Conservation (phyloP, 1,140 invertebrate genomes). For the Drosophila bocki region DNA sequence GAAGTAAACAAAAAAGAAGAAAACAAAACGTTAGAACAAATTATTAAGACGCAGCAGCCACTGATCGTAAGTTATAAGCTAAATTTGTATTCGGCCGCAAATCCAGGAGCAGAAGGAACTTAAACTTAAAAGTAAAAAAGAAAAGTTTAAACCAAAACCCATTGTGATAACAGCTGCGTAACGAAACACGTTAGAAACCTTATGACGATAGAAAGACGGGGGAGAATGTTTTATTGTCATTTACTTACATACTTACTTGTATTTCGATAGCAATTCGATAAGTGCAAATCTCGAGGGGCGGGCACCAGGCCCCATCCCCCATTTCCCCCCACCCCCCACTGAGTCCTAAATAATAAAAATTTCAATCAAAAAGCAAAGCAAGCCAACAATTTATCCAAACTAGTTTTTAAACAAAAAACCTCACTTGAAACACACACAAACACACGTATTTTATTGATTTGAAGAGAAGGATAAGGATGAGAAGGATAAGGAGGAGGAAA, state of each 20-base stretch:
- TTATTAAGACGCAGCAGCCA: conserved; percentile 44
- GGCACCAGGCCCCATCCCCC: conserved; percentile 5
- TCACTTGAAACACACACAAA: conserved; percentile 21
- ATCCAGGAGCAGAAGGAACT: conserved; percentile 27
- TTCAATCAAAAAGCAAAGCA: conserved; percentile 52
- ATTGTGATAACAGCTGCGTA: conserved; percentile 62
- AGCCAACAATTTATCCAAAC: conserved; percentile 62
- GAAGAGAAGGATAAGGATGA: conserved; percentile 4
- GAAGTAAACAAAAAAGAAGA: conserved; percentile 20
- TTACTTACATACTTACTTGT: conserved; percentile 50
- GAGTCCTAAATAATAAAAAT: conserved; percentile 43
- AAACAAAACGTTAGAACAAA: conserved; percentile 25
- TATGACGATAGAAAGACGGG: conserved; percentile 28
- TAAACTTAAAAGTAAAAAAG: conserved; percentile 22
- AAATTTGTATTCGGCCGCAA: conserved; percentile 41
- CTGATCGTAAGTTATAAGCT: conserved; percentile 60
- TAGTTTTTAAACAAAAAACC: conserved; percentile 45
- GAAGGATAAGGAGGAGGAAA: conserved; percentile 12
- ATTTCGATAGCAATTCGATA: conserved; percentile 62
- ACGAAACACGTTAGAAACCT: conserved; percentile 45
- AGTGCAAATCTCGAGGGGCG: conserved; percentile 18
- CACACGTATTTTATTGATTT: conserved; percentile 44
- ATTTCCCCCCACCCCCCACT: conserved; percentile 2
- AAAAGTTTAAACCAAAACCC: conserved; percentile 61
- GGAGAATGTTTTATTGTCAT: conserved; percentile 39